Percentiles rank a stretch among this genome's conserved stretches.
Evolutionary conservation across 1,140 invertebrate species (phyloP).

Genomic region (Catajapyx aquilonaris): DNA sequence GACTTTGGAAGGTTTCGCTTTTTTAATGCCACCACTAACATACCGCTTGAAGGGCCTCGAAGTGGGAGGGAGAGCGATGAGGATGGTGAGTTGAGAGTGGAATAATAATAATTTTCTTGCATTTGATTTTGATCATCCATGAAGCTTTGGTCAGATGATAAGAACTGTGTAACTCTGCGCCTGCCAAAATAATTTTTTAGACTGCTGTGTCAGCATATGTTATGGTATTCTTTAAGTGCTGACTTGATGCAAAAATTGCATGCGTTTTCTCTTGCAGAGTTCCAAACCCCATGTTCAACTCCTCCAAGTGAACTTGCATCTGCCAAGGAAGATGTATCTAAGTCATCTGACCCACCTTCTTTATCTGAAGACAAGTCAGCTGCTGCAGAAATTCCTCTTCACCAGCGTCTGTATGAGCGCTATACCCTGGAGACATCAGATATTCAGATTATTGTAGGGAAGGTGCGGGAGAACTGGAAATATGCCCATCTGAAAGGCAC

Average conservation of each 20-base stretch:
- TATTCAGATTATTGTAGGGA: slow-evolving; percentile 60
- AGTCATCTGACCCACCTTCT: too few species aligned
- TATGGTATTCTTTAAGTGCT: too few species aligned
- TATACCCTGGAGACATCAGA: not conserved
- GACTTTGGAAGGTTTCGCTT: slow-evolving; percentile 67
- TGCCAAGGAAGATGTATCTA: too few species aligned
- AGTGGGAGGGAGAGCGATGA: slow-evolving; percentile 25
- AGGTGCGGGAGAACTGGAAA: slow-evolving; percentile 72
- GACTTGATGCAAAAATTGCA: too few species aligned
- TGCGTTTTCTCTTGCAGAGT: slow-evolving; percentile 30
- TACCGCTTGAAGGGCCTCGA: slow-evolving; percentile 2
- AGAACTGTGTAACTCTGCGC: too few species aligned
- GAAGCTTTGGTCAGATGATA: too few species aligned
- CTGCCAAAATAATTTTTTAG: too few species aligned
- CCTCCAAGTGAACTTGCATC: slow-evolving; percentile 31
- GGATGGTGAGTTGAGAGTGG: slow-evolving; percentile 22
- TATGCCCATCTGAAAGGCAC: slow-evolving; percentile 61
- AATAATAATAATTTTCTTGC: too few species aligned
- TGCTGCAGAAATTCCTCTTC: too few species aligned
- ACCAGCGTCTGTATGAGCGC: slow-evolving; percentile 39
- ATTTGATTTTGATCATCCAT: too few species aligned
- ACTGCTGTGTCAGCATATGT: too few species aligned
- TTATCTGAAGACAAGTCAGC: too few species aligned
- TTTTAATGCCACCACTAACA: slow-evolving; percentile 27
- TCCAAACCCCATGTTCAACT: slow-evolving; percentile 79